Base-by-base conservation (phyloP, 2,113 vertebrate species). In the Monopterus albus region DNA sequence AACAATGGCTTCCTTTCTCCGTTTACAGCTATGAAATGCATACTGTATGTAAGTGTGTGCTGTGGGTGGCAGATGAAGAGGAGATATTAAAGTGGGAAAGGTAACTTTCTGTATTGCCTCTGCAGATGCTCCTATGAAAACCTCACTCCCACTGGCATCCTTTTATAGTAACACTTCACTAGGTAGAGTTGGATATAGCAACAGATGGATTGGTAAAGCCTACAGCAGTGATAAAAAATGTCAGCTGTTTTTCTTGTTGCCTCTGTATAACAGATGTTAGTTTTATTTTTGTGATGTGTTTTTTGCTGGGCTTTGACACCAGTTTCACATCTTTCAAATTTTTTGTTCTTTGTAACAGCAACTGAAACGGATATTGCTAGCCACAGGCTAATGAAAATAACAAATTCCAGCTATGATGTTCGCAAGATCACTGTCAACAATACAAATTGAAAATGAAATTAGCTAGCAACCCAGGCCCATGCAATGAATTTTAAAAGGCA, bases 91-190 rank as follows among this genome's bases (percentile, higher is more conserved):
- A 60, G 71, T 61, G 62, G n/a, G 56, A 79, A 64, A 81, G 59
- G 56, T 74, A 79, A 71, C 51, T 53, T 60, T 25, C 39, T 25
- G 74, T 56, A 53, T 62, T 73, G 79, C 65, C 49, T 78, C 56
- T 89, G 72, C 79, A 70, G 78, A 87, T 80, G 66, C 72, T 62
- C 57, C 72, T 51, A 58, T 69, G 71, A 52, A 82, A 36, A 68
- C 72, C 60, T 75, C 43, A 75, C 87, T 88, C 87, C 83, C 78
- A 87, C 87, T 43, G 65, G 52, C 64, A 25, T 84, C 75, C 79
- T 70, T 85, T 90, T 83, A 80, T 86, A 87, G 82, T 65, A 84
- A 73, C 85, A 78, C 87, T 85, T 86, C 75, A 81, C 65, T 63
- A 40, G 31, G 72, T 79, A 38, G 69, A 69, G 75, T 78, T 82